Percentiles rank a stretch among this genome's conserved stretches.
These are phyloP conservation scores for Pogonocichla stellata DNA, from an alignment of 2,113 vertebrate species.

Conservation along the genomic window DNA sequence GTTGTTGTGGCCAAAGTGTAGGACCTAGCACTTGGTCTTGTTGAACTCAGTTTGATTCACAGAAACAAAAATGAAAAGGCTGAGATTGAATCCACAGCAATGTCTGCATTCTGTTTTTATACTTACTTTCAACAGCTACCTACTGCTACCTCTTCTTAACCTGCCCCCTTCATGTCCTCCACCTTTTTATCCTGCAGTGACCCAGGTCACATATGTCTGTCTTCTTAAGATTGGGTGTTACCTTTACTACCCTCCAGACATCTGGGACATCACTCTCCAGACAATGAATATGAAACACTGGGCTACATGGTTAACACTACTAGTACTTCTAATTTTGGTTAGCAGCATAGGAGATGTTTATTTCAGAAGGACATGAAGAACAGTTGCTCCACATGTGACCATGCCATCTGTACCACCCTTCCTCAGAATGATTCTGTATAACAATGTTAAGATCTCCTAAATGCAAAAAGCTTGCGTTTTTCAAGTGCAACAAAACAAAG, in stretches of 20 bases:
- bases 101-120: background rate
- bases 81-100: background rate
- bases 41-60: background rate
- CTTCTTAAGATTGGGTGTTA: background rate
- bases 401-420: background rate
- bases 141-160: background rate
- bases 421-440: background rate
- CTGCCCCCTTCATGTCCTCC: background rate
- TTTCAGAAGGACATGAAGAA: background rate
- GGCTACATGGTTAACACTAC: background rate
- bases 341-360: background rate
- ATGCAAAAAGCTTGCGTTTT: background rate
- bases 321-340: background rate
- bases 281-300: background rate
- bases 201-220: background rate
- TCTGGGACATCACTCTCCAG: background rate
- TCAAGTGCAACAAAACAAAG: background rate
- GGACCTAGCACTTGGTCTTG: background rate
- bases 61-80: background rate
- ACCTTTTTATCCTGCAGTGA: background rate
- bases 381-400: background rate
- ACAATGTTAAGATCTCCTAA: background rate
- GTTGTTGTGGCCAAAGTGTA: too few species aligned
- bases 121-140: background rate
- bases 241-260: background rate